Percentiles rank a stretch among this genome's conserved stretches.
Evolutionary conservation across 2,113 vertebrate genomes (phyloP).

Genomic region (Macquaria ambigua): DNA sequence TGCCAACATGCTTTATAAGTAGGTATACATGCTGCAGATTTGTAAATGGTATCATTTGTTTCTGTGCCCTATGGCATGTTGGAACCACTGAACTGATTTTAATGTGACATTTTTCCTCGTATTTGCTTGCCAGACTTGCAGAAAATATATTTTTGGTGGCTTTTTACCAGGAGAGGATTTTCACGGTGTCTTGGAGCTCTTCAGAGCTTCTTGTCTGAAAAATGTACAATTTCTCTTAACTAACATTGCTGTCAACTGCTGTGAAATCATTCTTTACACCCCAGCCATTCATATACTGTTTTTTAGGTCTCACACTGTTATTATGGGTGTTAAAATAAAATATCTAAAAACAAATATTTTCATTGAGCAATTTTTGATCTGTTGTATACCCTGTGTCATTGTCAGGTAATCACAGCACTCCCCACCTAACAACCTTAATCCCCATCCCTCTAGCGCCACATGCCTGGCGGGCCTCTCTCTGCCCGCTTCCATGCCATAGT

Average conservation of each 20-base stretch:
- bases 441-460: slow-evolving; percentile 78
- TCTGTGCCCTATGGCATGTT: slow-evolving; percentile 25
- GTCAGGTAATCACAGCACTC: slow-evolving; percentile 62
- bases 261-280: slow-evolving; percentile 43
- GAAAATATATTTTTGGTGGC: slow-evolving; percentile 52
- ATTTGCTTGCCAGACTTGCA: slow-evolving; percentile 44
- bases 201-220: slow-evolving; percentile 18
- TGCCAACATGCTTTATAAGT: slow-evolving; percentile 14
- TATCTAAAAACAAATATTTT: slow-evolving; percentile 21
- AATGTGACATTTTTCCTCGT: slow-evolving; percentile 45
- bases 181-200: slow-evolving; percentile 24
- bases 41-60: slow-evolving; percentile 45
- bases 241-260: slow-evolving; percentile 46
- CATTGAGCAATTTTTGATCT: slow-evolving; percentile 28
- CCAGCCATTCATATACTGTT: slow-evolving; percentile 35
- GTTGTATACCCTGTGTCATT: slow-evolving; percentile 37
- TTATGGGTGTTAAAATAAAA: slow-evolving; percentile 61
- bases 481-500: slow-evolving; percentile 69
- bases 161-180: slow-evolving; percentile 49
- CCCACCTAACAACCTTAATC: slow-evolving; percentile 65
- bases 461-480: slow-evolving; percentile 83
- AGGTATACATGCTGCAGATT: slow-evolving; percentile 32
- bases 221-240: slow-evolving; percentile 14
- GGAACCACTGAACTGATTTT: slow-evolving; percentile 41
- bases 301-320: slow-evolving; percentile 52